Conservation (phyloP, 1,140 invertebrate species). For the Drosophila littoralis region DNA sequence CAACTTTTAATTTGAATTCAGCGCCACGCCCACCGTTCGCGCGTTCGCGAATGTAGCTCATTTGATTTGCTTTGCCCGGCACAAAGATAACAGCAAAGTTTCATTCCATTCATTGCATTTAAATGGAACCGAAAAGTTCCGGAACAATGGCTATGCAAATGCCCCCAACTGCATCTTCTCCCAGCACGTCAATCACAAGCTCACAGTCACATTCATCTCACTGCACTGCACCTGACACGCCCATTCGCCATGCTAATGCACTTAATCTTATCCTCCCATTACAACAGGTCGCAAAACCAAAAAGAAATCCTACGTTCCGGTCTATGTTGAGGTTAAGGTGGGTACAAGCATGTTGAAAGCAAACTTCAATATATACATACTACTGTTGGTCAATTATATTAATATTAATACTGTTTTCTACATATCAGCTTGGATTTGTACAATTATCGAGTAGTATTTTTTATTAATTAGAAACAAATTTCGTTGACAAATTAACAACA, state of each 20-base stretch:
- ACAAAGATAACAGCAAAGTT: conserved; percentile 69
- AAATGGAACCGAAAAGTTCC: conserved; percentile 50
- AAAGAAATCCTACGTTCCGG: conserved; percentile 61
- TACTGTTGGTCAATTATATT: no score
- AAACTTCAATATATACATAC: background rate
- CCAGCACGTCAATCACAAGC: conserved; percentile 64
- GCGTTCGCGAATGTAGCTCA: conserved; percentile 44
- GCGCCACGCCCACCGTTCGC: conserved; percentile 9
- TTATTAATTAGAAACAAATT: no score
- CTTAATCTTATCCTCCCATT: conserved; percentile 12
- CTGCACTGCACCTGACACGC: conserved; percentile 43
- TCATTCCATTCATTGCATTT: conserved; percentile 75
- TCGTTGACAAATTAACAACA: no score
- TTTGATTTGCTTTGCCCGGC: conserved; percentile 64
- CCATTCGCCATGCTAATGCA: conserved; percentile 48
- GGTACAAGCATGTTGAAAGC: conserved; percentile 14
- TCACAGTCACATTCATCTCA: conserved; percentile 52
- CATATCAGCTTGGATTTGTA: no score
- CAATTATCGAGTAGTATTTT: no score
- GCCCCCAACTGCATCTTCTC: conserved; percentile 41
- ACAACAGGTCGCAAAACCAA: conserved; percentile 54
- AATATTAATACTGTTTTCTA: no score
- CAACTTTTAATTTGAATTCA: conserved; percentile 79
- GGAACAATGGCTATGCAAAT: conserved; percentile 62
- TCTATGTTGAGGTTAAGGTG: conserved; percentile 83